Conservation (phyloP, 2,888 invertebrate genomes). For the Cremastinae sp. region DNA sequence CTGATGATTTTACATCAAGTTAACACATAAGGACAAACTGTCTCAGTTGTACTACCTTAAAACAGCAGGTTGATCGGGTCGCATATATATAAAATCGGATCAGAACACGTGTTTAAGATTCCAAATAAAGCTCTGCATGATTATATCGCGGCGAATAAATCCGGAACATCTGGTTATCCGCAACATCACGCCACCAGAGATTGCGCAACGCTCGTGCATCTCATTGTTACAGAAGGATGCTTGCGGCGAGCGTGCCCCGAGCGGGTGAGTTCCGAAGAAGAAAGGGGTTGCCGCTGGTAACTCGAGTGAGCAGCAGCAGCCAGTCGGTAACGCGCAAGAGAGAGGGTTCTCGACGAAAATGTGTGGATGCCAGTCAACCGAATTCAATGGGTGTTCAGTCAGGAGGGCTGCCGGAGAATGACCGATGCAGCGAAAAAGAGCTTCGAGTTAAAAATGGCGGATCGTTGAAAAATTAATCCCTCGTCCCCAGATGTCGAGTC, state of each 20-base stretch:
- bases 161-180: slow-evolving; percentile 73
- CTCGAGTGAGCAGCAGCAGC: slow-evolving; percentile 28
- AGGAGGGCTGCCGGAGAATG: slow-evolving; percentile 29
- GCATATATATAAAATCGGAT: slow-evolving; percentile 52
- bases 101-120: slow-evolving; percentile 64
- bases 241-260: slow-evolving; percentile 55
- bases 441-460: slow-evolving; percentile 28
- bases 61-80: too few relatives aligned
- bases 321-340: slow-evolving; percentile 22
- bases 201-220: slow-evolving; percentile 43
- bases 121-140: slow-evolving; percentile 60
- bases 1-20: too few relatives aligned
- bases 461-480: neutral
- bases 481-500: slow-evolving; percentile 37
- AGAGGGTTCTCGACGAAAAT: slow-evolving; percentile 50
- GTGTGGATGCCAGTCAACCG: slow-evolving; percentile 22
- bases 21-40: too few relatives aligned
- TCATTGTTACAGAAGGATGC: slow-evolving; percentile 28
- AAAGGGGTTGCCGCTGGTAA: slow-evolving; percentile 28
- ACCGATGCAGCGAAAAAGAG: slow-evolving; percentile 32
- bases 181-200: slow-evolving; percentile 64
- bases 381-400: neutral
- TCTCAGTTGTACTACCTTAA: too few relatives aligned
- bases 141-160: slow-evolving; percentile 57
- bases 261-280: slow-evolving; percentile 24